Conservation (phyloP, 2,797 vertebrate species). For the Coccyzus lansbergi region DNA sequence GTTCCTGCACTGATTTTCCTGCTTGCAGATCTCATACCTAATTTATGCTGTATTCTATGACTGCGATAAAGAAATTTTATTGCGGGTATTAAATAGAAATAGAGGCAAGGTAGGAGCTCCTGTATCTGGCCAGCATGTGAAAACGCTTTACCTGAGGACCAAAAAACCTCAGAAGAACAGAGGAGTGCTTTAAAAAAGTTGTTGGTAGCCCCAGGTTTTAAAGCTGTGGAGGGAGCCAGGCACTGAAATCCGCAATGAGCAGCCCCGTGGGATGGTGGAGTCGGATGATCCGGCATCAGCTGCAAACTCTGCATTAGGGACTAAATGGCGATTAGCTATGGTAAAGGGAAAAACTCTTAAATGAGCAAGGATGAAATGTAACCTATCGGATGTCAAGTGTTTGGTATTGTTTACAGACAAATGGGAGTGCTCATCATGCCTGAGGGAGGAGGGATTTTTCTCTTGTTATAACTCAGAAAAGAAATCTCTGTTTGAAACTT, state of each 20-base stretch:
- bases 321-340: neutral
- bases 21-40: neutral
- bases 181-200: neutral
- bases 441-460: neutral
- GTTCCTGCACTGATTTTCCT: neutral
- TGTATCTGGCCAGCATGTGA: neutral
- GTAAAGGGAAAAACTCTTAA: neutral
- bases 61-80: neutral
- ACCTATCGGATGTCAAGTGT: neutral
- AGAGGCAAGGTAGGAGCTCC: neutral
- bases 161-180: neutral
- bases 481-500: neutral
- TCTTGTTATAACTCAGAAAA: neutral
- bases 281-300: neutral
- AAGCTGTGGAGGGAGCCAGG: neutral
- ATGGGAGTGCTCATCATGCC: neutral
- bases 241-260: neutral
- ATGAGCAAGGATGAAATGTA: slow-evolving; percentile 11
- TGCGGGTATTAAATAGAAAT: neutral
- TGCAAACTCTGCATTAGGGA: neutral
- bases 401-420: slow-evolving; percentile 34
- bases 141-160: neutral
- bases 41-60: neutral
- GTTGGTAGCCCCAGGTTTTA: neutral
- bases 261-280: neutral